Evolutionary conservation across 2,888 invertebrate genomes (phyloP).

Genomic region (Aphodius sticticus): DNA sequence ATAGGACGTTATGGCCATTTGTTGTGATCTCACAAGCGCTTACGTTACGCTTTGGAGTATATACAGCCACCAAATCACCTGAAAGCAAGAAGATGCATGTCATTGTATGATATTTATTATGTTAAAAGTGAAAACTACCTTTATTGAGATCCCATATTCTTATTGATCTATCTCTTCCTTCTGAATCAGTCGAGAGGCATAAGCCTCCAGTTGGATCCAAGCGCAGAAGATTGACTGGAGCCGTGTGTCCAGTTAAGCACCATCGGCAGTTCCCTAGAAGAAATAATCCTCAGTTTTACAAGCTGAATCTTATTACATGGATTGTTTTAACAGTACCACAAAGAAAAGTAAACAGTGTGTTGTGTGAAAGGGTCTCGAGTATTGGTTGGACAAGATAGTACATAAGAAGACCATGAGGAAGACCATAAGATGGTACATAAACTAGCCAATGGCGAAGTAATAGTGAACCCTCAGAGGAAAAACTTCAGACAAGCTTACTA

Average conservation of each 20-base stretch:
- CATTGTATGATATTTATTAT: neutral
- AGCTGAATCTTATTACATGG: neutral
- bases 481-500: too few species aligned
- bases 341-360: too few species aligned
- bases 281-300: neutral
- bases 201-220: conserved; percentile 77
- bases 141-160: conserved; percentile 83
- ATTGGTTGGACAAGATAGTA: too few species aligned
- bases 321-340: neutral
- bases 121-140: conserved; percentile 61
- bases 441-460: too few species aligned
- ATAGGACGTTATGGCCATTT: conserved; percentile 74
- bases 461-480: too few species aligned
- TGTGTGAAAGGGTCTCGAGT: too few species aligned
- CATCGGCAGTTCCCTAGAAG: conserved; percentile 76
- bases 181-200: conserved; percentile 77
- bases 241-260: conserved; percentile 79
- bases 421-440: too few species aligned
- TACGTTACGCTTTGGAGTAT: conserved; percentile 77
- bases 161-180: conserved; percentile 77
- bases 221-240: conserved; percentile 77
- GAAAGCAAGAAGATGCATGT: conserved; percentile 43
- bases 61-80: conserved; percentile 82
- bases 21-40: conserved; percentile 80
- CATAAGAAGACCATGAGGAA: too few species aligned